These are phyloP conservation scores for Miniopterus natalensis DNA, from an alignment of 2,113 vertebrate genomes.

Conservation along the genomic window DNA sequence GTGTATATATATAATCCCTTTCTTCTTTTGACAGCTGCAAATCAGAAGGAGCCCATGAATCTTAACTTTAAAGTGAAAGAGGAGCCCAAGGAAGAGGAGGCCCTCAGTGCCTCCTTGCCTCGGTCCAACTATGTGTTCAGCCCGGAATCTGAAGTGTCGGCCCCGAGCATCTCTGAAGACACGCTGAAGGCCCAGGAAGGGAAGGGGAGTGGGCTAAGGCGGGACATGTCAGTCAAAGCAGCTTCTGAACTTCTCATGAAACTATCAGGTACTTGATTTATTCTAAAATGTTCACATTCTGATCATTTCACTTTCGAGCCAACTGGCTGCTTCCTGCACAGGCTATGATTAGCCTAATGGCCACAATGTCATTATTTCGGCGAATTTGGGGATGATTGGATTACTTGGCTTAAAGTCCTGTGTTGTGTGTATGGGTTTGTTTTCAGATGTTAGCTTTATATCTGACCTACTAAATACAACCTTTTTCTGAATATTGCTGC, in stretches of 20 bases:
- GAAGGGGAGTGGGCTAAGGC: slow-evolving; percentile 90
- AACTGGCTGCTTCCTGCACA: neutral
- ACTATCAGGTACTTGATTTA: slow-evolving; percentile 93
- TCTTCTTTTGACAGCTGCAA: slow-evolving; percentile 93
- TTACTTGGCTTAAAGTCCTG: neutral
- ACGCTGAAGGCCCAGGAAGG: slow-evolving; percentile 91
- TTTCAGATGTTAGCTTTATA: neutral
- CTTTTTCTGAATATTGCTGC: neutral
- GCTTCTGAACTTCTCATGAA: slow-evolving; percentile 99
- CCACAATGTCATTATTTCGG: neutral
- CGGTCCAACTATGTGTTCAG: slow-evolving; percentile 91
- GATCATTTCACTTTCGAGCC: neutral
- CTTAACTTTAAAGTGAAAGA: slow-evolving; percentile 96
- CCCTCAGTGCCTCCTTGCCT: slow-evolving; percentile 88
- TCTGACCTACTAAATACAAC: neutral
- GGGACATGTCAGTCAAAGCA: slow-evolving; percentile 96
- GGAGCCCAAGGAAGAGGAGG: slow-evolving; percentile 94
- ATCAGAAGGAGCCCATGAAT: slow-evolving; percentile 97
- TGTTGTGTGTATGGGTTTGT: neutral
- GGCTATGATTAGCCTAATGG: neutral
- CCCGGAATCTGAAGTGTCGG: slow-evolving; percentile 88
- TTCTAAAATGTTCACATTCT: slow-evolving; percentile 56
- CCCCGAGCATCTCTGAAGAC: slow-evolving; percentile 86
- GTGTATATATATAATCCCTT: slow-evolving; percentile 57
- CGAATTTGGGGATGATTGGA: neutral